Evolutionary conservation across 2,888 invertebrate species (phyloP), one percentile per base, ranked within the genome.

Genomic region (Mythimna albipuncta): DNA sequence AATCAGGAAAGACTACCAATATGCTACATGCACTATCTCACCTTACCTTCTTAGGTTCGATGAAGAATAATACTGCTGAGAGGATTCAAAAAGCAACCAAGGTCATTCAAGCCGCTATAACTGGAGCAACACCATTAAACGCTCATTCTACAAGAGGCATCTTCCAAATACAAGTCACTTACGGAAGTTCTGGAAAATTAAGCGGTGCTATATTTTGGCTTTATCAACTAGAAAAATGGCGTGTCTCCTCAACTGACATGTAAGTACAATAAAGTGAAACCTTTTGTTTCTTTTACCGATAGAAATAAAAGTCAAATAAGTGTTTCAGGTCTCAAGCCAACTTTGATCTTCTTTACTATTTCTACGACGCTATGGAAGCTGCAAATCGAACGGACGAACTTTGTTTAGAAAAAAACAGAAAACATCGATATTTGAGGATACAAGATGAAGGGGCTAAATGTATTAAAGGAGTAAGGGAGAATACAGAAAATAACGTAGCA

Each of bases 1-100:
- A 98, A 89, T 98, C 99, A 0, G 99, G 99, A 2, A 99, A 99
- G 96, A 98, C 99, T 0, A 98, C 98, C 50, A 98, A 98, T 90
- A 98, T 98, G 92, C 95, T 98, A 55, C 97, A 98, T 82, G 94
- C 98, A 59, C 95, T 99, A 50, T 97, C 97, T 66, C 99, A 99
- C 91, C 96, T 99, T 2, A 97, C 98, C 82, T 97, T 97, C 90
- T 96, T 99, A 85, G 99, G 99, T 66, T 97, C 97, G 86, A 99
- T 97, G 91, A 97, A 96, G 74, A 97, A 97, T 85, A 97, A 97
- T 74, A 97, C 97, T 62, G 97, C 97, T 13, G 96, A 97, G 21
- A 97, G 97, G 88, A 96, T 98, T 50, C 95, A 97, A 86, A 97
- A 97, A 89, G 98, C 98, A 1, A 96, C 98, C 65, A 97, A 97